These are phyloP conservation scores for Zosterops borbonicus DNA, from an alignment of 2,113 vertebrate species.

Conservation along the genomic window DNA sequence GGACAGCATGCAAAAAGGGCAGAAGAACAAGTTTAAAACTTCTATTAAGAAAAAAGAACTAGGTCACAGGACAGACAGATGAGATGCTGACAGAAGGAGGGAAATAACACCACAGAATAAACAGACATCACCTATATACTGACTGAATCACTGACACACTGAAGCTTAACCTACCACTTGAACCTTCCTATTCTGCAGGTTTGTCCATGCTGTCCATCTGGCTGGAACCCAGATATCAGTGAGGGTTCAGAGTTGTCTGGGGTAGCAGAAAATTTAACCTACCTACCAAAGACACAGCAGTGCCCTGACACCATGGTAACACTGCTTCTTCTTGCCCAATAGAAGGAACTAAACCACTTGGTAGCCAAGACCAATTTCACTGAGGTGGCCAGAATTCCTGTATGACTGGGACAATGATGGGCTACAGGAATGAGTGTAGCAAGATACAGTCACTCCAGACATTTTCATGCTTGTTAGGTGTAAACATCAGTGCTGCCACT, in stretches of 20 bases:
- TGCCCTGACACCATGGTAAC: neutral
- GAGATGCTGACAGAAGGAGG: neutral
- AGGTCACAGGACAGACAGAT: neutral
- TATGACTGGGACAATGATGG: neutral
- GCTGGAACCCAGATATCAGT: neutral
- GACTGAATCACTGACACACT: neutral
- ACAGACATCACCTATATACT: neutral
- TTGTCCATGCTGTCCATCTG: neutral
- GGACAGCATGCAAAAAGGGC: neutral
- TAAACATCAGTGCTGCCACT: neutral
- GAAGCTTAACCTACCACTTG: neutral
- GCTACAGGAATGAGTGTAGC: neutral
- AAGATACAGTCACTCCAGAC: neutral
- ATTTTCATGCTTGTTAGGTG: neutral
- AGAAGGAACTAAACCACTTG: neutral
- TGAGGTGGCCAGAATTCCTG: neutral
- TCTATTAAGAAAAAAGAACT: neutral
- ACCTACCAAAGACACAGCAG: neutral
- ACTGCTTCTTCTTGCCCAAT: neutral
- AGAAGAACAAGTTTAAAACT: neutral
- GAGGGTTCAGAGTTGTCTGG: neutral
- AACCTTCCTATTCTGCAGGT: neutral
- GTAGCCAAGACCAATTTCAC: neutral
- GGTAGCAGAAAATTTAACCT: neutral
- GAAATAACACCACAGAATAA: conserved; percentile 7